Percentiles rank a stretch among this genome's conserved stretches.
Conservation (phyloP, 2,888 invertebrate genomes). For the Portevinia maculata region DNA sequence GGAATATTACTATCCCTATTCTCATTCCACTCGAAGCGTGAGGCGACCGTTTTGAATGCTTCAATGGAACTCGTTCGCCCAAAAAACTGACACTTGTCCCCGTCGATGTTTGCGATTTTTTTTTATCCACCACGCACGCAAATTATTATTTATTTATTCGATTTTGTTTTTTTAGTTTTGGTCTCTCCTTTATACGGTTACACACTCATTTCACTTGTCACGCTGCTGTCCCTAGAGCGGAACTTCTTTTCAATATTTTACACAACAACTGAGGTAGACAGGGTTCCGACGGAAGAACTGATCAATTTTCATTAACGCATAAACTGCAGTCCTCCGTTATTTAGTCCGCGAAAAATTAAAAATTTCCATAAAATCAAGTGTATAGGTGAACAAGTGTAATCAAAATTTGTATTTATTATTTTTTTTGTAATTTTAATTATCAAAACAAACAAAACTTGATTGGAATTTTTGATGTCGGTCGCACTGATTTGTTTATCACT, state of each 20-base stretch:
- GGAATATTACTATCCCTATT: conserved; percentile 82
- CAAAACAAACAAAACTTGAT: conserved; percentile 70
- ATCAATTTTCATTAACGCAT: conserved; percentile 41
- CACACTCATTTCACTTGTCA: conserved; percentile 58
- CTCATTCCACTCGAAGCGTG: conserved; percentile 83
- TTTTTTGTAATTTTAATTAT: conserved; percentile 56
- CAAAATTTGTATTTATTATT: neutral
- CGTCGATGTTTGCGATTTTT: conserved; percentile 74
- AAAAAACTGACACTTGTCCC: conserved; percentile 75
- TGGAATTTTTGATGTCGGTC: conserved; percentile 37
- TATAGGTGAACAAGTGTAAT: conserved; percentile 19
- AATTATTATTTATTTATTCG: conserved; percentile 18
- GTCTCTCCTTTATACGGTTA: conserved; percentile 5
- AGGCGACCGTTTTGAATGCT: conserved; percentile 83
- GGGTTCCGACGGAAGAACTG: conserved; percentile 67
- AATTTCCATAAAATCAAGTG: conserved; percentile 21
- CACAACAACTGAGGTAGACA: conserved; percentile 62
- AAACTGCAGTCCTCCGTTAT: conserved; percentile 60
- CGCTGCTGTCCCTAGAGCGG: conserved; percentile 28
- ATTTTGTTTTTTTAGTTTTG: conserved; percentile 25
- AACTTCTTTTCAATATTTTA: conserved; percentile 7
- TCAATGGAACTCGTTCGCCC: conserved; percentile 75
- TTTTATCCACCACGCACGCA: conserved; percentile 56
- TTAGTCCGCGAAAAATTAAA: conserved; percentile 41
- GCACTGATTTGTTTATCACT: conserved; percentile 61